Evolutionary conservation across 1,140 invertebrate species (phyloP), one percentile per base, ranked within the genome.

Genomic region (Drosophila watanabei): DNA sequence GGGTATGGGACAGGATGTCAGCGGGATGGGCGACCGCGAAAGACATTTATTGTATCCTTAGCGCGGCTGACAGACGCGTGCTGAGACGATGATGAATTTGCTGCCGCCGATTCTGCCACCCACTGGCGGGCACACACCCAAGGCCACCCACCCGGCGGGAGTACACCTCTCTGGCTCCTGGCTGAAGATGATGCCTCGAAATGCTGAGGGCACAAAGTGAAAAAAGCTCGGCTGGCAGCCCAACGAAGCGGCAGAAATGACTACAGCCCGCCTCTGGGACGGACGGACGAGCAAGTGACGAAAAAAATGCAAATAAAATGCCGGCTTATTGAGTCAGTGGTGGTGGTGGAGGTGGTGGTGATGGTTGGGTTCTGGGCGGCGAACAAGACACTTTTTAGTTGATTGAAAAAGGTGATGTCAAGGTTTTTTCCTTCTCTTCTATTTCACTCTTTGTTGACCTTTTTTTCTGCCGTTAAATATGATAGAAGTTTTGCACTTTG

Each of bases 31-130:
- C 71, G 66, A 76, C 86, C 85, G 78, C 82, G 79, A 90, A 90
- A 86, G 86, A 90, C 86, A 90, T 90, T 90, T 90, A 90, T 90
- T 90, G 86, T 90, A 90, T 90, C 86, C 87, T 90, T 90, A 90
- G 87, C 68, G 79, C 76, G 79, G 71, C 73, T 90, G 86, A 90
- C 86, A 90, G 86, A 82, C 82, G 86, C 79, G 86, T 82, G 87
- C 86, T 86, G 82, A 90, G 87, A 90, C 75, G 86, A 90, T 90
- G 86, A 90, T 90, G 86, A 90, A 90, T 90, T 90, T 80, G 87
- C 77, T 56, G 69, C 66, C 77, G 65, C 45, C 78, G 37, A 73
- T 61, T 46, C 51, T 63, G 65, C 45, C 54, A 35, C 54, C 70
- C 37, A 43, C 20, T 64, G 7, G 16, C 24, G 5, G 8, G 24